Evolutionary conservation across 1,140 invertebrate genomes (phyloP), one percentile per base, ranked within the genome.

Genomic region (Drusus annulatus): DNA sequence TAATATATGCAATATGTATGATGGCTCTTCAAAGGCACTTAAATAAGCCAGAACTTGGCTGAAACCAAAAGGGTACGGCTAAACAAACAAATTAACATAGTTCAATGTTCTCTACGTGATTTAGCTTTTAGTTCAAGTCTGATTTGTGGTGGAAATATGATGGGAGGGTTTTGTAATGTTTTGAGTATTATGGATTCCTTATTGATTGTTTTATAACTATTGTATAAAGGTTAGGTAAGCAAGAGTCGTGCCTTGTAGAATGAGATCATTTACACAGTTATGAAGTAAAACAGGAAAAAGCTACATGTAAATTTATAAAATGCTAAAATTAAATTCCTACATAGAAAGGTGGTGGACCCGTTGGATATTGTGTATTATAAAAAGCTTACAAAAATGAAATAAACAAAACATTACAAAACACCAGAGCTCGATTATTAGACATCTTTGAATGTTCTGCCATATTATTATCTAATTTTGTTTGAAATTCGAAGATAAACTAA

Each of bases 221-320:
- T 1, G 25, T 23, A 23, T n/a, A n/a, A n/a, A n/a, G n/a, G n/a
- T n/a, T 23, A 0, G 17, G 19, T 19, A 60, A 23, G 19, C 8
- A 15, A 23, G 58, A 15, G 21, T 23, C 19, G 23, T 68, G 63
- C 28, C 63, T 25, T 68, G 63, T 68, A 31, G 28, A 45, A 36
- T 65, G 68, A 19, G 15, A 13, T 7, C 62, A 68, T 78, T 78
- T 78, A 78, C 76, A 52, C 76, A 68, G 76, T 78, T 78, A 78
- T 78, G 62, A 78, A 78, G 62, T 78, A 54, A 78, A 78, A 78
- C 21, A 36, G 28, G 10, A 15, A 28, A 78, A 68, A 13, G n/a
- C 74, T 76, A 76, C 74, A 10, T 63, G 74, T 76, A 76, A 45
- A 45, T 45, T 45, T 54, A 74, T 74, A 76, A 62, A 60, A 76